phyloP scores from a whole-genome alignment of 2,113 vertebrate genomes.

The Thermophis baileyi region DNA sequence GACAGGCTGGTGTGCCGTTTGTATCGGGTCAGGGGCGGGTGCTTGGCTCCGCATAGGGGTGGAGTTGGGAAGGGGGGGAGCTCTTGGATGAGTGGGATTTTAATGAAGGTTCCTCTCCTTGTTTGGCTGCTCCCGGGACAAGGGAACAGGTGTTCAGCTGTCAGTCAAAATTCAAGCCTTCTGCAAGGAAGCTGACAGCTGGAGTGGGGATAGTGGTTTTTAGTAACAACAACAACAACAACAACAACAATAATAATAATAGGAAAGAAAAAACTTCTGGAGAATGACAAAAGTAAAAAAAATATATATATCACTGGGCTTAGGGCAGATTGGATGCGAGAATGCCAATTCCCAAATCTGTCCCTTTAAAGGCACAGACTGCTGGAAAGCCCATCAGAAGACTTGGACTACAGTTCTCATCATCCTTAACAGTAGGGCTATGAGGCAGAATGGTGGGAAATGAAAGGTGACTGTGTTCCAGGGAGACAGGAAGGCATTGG shows the following conservation, averaged over 20 bases:
- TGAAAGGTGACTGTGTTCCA: background rate
- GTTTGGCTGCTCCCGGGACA: constrained; percentile 45
- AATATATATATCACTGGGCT: constrained; percentile 49
- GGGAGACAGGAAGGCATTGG: background rate
- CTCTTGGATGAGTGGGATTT: constrained; percentile 35
- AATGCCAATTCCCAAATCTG: background rate
- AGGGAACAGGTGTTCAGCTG: constrained; percentile 75
- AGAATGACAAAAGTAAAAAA: background rate
- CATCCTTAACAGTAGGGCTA: background rate
- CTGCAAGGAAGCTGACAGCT: background rate
- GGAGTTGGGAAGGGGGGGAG: background rate
- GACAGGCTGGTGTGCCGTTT: background rate
- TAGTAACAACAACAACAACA: background rate
- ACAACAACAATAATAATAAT: background rate
- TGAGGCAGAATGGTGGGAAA: background rate
- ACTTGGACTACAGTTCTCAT: background rate
- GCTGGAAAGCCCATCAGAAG: background rate
- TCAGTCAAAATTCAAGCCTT: constrained; percentile 60
- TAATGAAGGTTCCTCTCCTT: constrained; percentile 54
- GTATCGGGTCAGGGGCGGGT: constrained; percentile 19
- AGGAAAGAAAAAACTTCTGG: background rate
- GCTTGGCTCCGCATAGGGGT: constrained; percentile 7
- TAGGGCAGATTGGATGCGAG: background rate
- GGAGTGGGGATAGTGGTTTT: background rate
- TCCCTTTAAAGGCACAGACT: background rate